A percentile compares a stretch with the other conserved stretches of the same genome.
Evolutionary conservation across 2,888 invertebrate species (phyloP).

Genomic region (Choristoneura rosaceana): DNA sequence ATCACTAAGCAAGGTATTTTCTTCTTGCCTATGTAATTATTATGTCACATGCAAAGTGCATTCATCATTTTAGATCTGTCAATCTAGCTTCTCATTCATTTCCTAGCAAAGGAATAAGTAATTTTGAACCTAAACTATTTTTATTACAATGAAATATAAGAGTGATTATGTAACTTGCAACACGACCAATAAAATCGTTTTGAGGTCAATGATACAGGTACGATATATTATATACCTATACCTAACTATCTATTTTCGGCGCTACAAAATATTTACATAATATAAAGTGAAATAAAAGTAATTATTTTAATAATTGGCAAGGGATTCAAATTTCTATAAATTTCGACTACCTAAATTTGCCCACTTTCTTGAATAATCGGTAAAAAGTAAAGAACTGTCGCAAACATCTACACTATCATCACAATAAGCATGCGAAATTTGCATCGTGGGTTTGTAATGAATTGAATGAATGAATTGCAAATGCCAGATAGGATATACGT

Average conservation of each 20-base stretch:
- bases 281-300: neutral
- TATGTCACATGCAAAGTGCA: neutral
- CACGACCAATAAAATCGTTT: conserved; percentile 23
- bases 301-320: neutral
- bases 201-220: conserved; percentile 29
- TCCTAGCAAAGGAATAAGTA: neutral
- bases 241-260: neutral
- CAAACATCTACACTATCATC: neutral
- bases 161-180: conserved; percentile 3
- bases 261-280: conserved; percentile 2
- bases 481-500: conserved; percentile 12
- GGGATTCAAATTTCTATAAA: too few species aligned
- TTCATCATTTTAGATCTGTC: neutral
- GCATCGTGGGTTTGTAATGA: conserved; percentile 14
- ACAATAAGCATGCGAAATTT: conserved; percentile 11
- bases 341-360: neutral
- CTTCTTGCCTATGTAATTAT: neutral
- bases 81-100: neutral
- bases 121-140: neutral
- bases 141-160: neutral
- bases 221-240: neutral
- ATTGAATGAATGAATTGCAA: conserved; percentile 31
- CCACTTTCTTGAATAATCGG: neutral
- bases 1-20: neutral
- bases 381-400: neutral